Conservation (phyloP, 1,140 invertebrate species). For the Danaus plexippus region DNA sequence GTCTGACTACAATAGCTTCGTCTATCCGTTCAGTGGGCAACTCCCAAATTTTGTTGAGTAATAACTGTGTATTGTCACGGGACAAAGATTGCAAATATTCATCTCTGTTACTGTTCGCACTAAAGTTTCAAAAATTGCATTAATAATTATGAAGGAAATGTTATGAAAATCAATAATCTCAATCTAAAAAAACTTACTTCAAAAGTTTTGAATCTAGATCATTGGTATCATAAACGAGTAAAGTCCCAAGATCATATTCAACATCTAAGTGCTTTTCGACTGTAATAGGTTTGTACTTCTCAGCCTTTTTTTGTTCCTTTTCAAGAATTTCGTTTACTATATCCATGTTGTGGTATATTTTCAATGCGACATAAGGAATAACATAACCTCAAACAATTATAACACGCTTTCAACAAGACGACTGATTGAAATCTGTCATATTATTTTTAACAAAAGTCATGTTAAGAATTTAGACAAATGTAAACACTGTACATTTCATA, state of each 20-base stretch:
- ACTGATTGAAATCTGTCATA: no score
- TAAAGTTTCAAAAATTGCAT: constrained; percentile 24
- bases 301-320: constrained; percentile 73
- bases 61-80: constrained; percentile 88
- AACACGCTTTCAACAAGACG: no score
- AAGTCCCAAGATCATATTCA: constrained; percentile 79
- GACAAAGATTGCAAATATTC: constrained; percentile 81
- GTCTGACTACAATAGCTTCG: constrained; percentile 82
- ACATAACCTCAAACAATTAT: no score
- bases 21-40: constrained; percentile 85
- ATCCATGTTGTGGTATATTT: constrained; percentile 66
- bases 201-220: constrained; percentile 75
- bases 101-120: constrained; percentile 68
- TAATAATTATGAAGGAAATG: background rate
- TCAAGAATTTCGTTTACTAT: constrained; percentile 76
- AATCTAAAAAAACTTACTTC: constrained; percentile 66
- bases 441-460: no score
- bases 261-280: constrained; percentile 82
- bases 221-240: constrained; percentile 79
- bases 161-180: background rate
- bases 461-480: no score
- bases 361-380: no score
- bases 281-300: constrained; percentile 77
- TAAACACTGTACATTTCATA: no score
- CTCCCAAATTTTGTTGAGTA: constrained; percentile 92